A percentile compares a stretch with the other conserved stretches of the same genome.
phyloP scores from a whole-genome alignment of 1,140 invertebrate genomes.

The Drosophila santomea region DNA sequence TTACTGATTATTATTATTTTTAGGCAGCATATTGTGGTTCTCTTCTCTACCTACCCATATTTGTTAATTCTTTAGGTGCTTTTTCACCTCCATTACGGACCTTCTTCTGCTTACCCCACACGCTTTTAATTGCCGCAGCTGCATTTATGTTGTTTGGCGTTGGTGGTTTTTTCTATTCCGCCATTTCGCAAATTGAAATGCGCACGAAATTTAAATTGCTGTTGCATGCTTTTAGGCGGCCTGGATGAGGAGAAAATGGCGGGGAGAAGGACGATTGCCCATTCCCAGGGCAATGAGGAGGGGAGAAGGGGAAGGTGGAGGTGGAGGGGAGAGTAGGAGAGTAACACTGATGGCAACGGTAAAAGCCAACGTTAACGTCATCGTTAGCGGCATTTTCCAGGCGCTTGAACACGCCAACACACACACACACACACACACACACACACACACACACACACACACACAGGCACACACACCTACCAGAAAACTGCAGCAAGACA shows the following conservation, averaged over 20 bases:
- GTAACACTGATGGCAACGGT: slow-evolving; percentile 18
- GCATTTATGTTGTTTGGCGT: slow-evolving; percentile 35
- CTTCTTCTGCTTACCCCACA: slow-evolving; percentile 9
- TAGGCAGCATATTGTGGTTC: neutral
- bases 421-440: slow-evolving; percentile 20
- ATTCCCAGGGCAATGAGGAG: neutral
- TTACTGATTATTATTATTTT: neutral
- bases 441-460: slow-evolving; percentile 19
- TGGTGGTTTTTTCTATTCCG: slow-evolving; percentile 30
- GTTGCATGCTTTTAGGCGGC: slow-evolving; percentile 72
- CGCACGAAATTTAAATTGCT: slow-evolving; percentile 75
- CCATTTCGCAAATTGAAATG: slow-evolving; percentile 76
- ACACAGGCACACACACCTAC: neutral
- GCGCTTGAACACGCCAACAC: slow-evolving; percentile 66
- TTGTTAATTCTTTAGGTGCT: no score
- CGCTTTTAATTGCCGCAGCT: slow-evolving; percentile 39
- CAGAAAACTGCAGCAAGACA: no score
- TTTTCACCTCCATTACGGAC: neutral
- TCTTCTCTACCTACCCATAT: neutral
- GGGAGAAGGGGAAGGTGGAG: neutral
- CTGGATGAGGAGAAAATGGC: slow-evolving; percentile 7
- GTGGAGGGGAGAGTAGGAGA: neutral
- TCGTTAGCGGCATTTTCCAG: slow-evolving; percentile 81
- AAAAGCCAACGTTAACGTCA: slow-evolving; percentile 53
- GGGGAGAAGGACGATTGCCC: neutral